These are phyloP conservation scores for Acromyrmex echinatior DNA, from an alignment of 1,140 invertebrate genomes.

Conservation along the genomic window DNA sequence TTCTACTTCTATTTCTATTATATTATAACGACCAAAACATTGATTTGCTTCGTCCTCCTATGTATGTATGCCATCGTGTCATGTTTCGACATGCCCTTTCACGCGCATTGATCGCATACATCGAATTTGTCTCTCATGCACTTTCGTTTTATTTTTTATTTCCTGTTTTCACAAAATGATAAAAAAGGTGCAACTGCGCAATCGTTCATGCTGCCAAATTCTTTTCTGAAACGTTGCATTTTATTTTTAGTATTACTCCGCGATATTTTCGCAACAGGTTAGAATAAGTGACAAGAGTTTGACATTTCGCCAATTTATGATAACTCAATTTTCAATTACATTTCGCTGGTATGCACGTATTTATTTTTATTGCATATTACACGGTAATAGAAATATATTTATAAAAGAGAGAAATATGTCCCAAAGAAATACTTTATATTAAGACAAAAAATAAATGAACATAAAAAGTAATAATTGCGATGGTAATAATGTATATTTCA, in stretches of 20 bases:
- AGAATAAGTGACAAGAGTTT: neutral
- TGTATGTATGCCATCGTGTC: neutral
- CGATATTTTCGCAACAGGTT: neutral
- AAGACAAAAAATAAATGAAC: neutral
- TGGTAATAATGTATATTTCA: neutral
- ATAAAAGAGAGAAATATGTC: neutral
- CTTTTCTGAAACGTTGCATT: neutral
- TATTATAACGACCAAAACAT: slow-evolving; percentile 34
- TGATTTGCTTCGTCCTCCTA: slow-evolving; percentile 5
- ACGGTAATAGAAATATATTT: neutral
- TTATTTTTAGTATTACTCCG: neutral
- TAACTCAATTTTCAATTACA: neutral
- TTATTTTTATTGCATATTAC: neutral
- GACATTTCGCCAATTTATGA: neutral
- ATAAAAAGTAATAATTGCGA: neutral
- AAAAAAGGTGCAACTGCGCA: neutral
- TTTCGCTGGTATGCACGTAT: neutral
- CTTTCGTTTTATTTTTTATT: slow-evolving; percentile 34
- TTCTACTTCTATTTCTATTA: too few relatives aligned
- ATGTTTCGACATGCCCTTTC: neutral
- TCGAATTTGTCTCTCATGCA: slow-evolving; percentile 32
- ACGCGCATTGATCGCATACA: slow-evolving; percentile 38
- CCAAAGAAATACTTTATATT: neutral
- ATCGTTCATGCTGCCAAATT: neutral
- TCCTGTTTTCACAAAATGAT: neutral